phyloP scores from a whole-genome alignment of 2,888 invertebrate genomes.

The Peribatodes rhomboidaria region DNA sequence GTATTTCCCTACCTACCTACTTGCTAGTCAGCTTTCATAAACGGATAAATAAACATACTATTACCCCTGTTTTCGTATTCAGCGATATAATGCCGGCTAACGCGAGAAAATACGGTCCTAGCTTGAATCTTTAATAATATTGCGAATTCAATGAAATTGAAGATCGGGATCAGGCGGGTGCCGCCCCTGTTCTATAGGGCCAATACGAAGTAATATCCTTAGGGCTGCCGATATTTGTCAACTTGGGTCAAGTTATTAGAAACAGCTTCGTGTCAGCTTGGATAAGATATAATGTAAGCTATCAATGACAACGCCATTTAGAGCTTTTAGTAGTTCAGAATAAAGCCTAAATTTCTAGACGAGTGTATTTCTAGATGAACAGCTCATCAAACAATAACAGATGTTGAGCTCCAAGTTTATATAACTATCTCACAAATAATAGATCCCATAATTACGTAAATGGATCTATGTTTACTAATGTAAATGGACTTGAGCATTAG shows the following conservation, averaged over 20 bases:
- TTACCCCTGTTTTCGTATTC: conserved; percentile 23
- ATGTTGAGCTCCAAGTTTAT: too few species aligned
- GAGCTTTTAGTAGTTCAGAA: too few species aligned
- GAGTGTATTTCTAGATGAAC: too few species aligned
- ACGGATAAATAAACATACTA: not conserved
- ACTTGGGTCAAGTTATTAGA: conserved; percentile 11
- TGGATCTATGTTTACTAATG: not conserved
- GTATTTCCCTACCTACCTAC: not conserved
- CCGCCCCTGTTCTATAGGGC: conserved; percentile 54
- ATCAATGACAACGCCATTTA: not conserved
- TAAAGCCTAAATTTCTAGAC: too few species aligned
- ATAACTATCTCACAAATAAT: too few species aligned
- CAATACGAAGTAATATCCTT: conserved; percentile 40
- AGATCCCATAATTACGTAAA: too few species aligned
- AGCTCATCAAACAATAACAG: too few species aligned
- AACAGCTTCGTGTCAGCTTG: not conserved
- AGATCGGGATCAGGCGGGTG: conserved; percentile 59
- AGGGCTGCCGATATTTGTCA: conserved; percentile 10
- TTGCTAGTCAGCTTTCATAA: not conserved
- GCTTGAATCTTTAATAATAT: conserved; percentile 59
- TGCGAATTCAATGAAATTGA: conserved; percentile 63
- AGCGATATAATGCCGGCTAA: conserved; percentile 29
- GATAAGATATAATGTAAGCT: not conserved
- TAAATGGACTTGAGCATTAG: conserved; percentile 3
- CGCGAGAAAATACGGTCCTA: conserved; percentile 34